A percentile compares a stretch with the other conserved stretches of the same genome.
phyloP scores from a whole-genome alignment of 2,797 vertebrate genomes.

The Echeneis naucrates region DNA sequence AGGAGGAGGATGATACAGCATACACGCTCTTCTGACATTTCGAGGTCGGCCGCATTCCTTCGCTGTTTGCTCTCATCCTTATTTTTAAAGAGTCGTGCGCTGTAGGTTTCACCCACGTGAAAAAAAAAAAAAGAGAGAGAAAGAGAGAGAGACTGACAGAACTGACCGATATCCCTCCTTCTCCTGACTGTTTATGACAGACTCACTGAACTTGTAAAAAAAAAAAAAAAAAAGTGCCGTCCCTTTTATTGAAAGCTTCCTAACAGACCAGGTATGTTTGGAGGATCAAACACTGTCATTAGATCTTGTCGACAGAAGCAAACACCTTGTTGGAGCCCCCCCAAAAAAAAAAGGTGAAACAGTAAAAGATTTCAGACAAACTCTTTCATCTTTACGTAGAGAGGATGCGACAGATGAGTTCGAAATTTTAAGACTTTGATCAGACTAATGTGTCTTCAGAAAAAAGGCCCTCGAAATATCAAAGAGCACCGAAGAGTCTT shows the following conservation, averaged over 20 bases:
- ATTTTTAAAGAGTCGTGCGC: constrained; percentile 25
- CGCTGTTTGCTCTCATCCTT: constrained; percentile 37
- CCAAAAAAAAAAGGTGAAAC: neutral
- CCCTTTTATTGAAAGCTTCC: constrained; percentile 23
- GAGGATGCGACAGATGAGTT: neutral
- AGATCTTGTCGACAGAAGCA: constrained; percentile 40
- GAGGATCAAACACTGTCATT: constrained; percentile 62
- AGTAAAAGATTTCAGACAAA: neutral
- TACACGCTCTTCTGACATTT: constrained; percentile 48
- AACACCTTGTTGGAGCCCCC: constrained; percentile 16
- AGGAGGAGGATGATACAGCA: constrained; percentile 36
- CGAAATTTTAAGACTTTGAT: neutral
- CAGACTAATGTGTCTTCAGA: constrained; percentile 6
- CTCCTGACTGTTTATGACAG: constrained; percentile 27
- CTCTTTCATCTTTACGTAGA: constrained; percentile 5
- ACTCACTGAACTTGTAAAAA: constrained; percentile 41
- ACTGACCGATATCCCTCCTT: constrained; percentile 2
- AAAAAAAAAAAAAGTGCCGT: too few species aligned
- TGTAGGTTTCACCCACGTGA: constrained; percentile 39
- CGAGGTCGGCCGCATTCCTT: constrained; percentile 57
- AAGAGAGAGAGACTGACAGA: constrained; percentile 7
- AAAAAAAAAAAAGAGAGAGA: constrained; percentile 1
- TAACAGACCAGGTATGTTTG: constrained; percentile 64
- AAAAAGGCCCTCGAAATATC: constrained; percentile 15
- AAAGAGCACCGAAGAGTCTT: neutral